phyloP scores from a whole-genome alignment of 2,797 vertebrate species.

The Neosilurus mollespiculum region DNA sequence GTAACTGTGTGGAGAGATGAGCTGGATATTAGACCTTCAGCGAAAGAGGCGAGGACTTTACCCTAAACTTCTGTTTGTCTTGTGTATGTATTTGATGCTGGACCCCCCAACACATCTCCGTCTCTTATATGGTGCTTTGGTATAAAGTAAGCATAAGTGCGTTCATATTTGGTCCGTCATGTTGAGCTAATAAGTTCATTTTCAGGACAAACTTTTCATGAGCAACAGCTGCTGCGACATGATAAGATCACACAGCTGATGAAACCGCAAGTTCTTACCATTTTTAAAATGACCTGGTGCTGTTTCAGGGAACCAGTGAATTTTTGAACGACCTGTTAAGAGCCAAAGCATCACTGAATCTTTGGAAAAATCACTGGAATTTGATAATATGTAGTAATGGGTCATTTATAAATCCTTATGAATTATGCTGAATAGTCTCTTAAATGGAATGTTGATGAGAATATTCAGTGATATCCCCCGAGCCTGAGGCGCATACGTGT shows the following conservation, averaged over 20 bases:
- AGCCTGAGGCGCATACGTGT: too few species aligned
- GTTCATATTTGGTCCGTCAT: neutral
- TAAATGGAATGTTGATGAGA: too few species aligned
- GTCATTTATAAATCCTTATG: too few species aligned
- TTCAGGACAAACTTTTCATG: neutral
- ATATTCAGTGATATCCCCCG: too few species aligned
- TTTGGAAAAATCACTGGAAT: neutral
- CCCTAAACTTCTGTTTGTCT: constrained; percentile 8
- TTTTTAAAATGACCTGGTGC: neutral
- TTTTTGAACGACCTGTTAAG: neutral
- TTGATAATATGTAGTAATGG: too few species aligned
- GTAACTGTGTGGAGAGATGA: constrained; percentile 58
- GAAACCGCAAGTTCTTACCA: neutral
- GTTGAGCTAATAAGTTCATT: neutral
- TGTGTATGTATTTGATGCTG: neutral
- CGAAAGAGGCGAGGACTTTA: constrained; percentile 15
- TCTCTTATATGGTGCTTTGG: neutral
- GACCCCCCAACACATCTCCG: neutral
- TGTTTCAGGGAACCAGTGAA: neutral
- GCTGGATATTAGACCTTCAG: constrained; percentile 39
- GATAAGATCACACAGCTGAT: neutral
- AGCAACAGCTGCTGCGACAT: neutral
- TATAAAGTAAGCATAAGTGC: neutral
- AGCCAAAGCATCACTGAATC: neutral
- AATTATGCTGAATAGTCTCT: too few species aligned